Evolutionary conservation across 1,140 invertebrate species (phyloP).

Genomic region (Dermatophagoides farinae): DNA sequence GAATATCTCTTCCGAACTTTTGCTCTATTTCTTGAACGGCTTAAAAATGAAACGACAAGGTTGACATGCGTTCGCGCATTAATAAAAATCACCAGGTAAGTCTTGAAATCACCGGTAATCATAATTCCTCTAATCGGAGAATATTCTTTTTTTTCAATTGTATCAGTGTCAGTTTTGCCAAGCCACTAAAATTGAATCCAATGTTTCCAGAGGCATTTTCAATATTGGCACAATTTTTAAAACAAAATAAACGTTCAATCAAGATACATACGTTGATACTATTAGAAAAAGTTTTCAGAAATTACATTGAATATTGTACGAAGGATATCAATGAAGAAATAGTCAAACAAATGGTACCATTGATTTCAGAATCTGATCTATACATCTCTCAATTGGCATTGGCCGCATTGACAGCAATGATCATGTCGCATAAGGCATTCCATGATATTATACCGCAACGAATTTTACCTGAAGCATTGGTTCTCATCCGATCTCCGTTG

Average conservation of each 20-base stretch:
- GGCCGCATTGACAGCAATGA: slow-evolving; percentile 30
- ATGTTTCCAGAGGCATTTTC: slow-evolving; percentile 74
- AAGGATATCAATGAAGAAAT: slow-evolving; percentile 50
- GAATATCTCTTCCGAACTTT: slow-evolving; percentile 46
- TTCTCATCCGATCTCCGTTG: slow-evolving; percentile 69
- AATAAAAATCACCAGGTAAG: slow-evolving; percentile 60
- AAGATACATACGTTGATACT: slow-evolving; percentile 75
- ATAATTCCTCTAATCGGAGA: neutral
- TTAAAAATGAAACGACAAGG: slow-evolving; percentile 89
- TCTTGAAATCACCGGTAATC: neutral
- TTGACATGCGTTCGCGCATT: slow-evolving; percentile 86
- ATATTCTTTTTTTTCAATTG: neutral
- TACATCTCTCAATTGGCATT: slow-evolving; percentile 54
- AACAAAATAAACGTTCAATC: slow-evolving; percentile 88
- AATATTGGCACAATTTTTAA: slow-evolving; percentile 72
- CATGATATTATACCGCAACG: slow-evolving; percentile 26
- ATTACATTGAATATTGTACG: slow-evolving; percentile 44
- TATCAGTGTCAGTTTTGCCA: slow-evolving; percentile 39
- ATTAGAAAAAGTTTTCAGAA: slow-evolving; percentile 67
- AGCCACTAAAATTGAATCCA: slow-evolving; percentile 61
- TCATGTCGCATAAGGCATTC: slow-evolving; percentile 27
- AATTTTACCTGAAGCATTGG: slow-evolving; percentile 63
- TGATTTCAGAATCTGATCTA: slow-evolving; percentile 79
- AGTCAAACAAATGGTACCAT: slow-evolving; percentile 59
- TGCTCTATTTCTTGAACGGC: slow-evolving; percentile 76